phyloP scores from a whole-genome alignment of 2,113 vertebrate species.

The Tinamus guttatus region DNA sequence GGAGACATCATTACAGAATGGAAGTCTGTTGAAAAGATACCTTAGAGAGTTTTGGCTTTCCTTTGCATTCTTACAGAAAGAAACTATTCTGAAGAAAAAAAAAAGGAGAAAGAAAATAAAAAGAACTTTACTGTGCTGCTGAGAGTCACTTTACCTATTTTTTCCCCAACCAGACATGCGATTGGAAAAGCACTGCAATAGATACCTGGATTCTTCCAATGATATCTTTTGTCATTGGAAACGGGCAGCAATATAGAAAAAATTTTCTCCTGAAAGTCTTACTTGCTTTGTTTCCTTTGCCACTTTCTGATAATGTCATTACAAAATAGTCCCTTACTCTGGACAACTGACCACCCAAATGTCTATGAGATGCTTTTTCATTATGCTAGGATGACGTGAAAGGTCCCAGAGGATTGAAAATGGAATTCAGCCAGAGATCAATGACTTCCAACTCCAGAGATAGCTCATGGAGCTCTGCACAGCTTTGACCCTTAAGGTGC shows the following conservation, averaged over 20 bases:
- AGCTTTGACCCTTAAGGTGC: background rate
- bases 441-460: background rate
- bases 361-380: background rate
- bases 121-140: slow-evolving; percentile 48
- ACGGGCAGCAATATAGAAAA: too few relatives aligned
- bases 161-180: background rate
- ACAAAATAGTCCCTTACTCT: background rate
- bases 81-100: background rate
- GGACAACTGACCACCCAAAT: background rate
- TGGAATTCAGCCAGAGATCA: background rate
- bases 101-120: background rate
- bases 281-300: background rate
- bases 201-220: background rate
- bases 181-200: slow-evolving; percentile 21
- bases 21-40: slow-evolving; percentile 67
- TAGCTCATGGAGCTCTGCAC: background rate
- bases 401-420: background rate
- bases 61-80: slow-evolving; percentile 53
- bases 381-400: background rate
- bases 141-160: slow-evolving; percentile 39
- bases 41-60: slow-evolving; percentile 57
- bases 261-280: background rate
- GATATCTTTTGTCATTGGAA: background rate
- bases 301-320: background rate
- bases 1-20: slow-evolving; percentile 41